Base-by-base conservation (phyloP, 2,888 invertebrate species). In the Lithophane ornitopus region DNA sequence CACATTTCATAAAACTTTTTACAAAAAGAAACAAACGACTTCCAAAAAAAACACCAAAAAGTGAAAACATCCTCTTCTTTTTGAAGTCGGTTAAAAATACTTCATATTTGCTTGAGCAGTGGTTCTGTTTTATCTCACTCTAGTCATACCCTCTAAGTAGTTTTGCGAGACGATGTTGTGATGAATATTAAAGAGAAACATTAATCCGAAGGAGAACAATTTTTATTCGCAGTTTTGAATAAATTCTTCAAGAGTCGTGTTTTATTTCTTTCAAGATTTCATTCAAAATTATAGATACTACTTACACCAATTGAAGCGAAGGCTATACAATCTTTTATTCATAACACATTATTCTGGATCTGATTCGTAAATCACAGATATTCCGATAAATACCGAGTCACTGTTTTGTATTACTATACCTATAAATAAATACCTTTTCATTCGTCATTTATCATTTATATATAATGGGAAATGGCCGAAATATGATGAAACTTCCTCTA, bases 271-370 rank as follows among this genome's bases (percentile, higher is more conserved):
- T 68, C 62, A 44, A 78, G 59, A 88, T 88, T 86, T 82, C 76
- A 79, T 87, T 87, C 80, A 88, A 90, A 90, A 89, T 90, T 89
- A 87, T 85, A 88, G 41, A 65, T 66, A 71, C 82, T 46, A 46
- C 46, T 19, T 78, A 86, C 80, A 84, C 80, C 89, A 88, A 89
- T 90, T 85, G 85, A 82, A 81, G 76, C 74, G 76, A 69, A 65
- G 70, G 80, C 76, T 81, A 67, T 63, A 70, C 46, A 70, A 90
- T 90, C 80, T 90, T 86, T 91, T 90, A 91, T 91, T 91, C 91
- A 91, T 91, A 76, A 72, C 70, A 78, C 65, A 81, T 71, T 63
- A 71, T 70, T 61, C 69, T 66, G 69, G 65, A 71, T 49, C 44
- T 61, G 63, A 73, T 79, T 83, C 70, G 58, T 75, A 75, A 70